Evolutionary conservation across 37 sponge, comb jelly and placozoan species (phyloP).

Genomic region (Amphimedon queenslandica): DNA sequence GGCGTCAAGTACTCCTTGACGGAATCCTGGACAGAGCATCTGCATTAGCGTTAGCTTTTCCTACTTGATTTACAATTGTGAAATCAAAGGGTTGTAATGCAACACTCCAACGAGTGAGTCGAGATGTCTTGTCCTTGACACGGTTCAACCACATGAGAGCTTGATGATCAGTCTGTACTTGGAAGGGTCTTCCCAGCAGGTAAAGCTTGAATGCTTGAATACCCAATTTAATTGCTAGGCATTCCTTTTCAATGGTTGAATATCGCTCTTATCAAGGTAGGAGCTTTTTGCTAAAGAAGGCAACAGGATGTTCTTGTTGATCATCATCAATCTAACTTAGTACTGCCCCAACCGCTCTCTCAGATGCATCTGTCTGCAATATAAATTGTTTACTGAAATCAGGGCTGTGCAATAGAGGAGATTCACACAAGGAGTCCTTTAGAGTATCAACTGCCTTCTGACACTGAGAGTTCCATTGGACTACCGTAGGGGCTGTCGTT

Average conservation of each 20-base stretch:
- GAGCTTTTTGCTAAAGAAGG: constrained; percentile 22
- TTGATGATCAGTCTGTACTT: constrained; percentile 15
- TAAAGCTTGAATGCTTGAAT: constrained; percentile 18
- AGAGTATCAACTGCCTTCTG: neutral
- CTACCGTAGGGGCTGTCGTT: neutral
- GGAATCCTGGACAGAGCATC: too few species aligned
- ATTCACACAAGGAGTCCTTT: neutral
- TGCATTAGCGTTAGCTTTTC: constrained; percentile 1
- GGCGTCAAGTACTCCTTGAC: too few species aligned
- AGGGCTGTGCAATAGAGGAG: constrained; percentile 6
- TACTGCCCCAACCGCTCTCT: constrained; percentile 9
- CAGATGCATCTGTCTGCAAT: constrained; percentile 21
- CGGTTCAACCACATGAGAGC: constrained; percentile 11
- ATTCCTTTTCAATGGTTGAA: constrained; percentile 43
- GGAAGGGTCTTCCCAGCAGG: constrained; percentile 11
- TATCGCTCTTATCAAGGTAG: constrained; percentile 18
- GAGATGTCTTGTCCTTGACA: neutral
- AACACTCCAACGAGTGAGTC: constrained; percentile 6
- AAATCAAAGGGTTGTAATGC: neutral
- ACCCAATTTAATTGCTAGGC: constrained; percentile 16
- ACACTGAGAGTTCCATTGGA: neutral
- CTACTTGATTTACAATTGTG: neutral
- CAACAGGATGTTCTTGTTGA: constrained; percentile 17
- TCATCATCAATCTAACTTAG: constrained; percentile 10
- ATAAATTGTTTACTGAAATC: constrained; percentile 16